Conservation (phyloP, 2,888 invertebrate genomes). For the Fissipunctia ypsillon region DNA sequence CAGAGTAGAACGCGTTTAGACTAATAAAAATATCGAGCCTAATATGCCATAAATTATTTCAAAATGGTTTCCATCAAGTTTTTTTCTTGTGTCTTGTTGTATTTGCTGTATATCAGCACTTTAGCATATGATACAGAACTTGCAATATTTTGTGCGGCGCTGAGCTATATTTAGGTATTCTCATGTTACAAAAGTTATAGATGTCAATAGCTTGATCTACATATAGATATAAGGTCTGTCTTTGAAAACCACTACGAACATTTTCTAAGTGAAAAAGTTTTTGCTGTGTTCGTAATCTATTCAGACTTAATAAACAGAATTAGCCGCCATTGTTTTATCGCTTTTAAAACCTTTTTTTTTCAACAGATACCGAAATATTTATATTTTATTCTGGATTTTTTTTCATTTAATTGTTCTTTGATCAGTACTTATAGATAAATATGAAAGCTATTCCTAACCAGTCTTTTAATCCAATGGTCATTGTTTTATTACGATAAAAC, state of each 20-base stretch:
- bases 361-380: not conserved
- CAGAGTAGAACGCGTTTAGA: conserved; percentile 7
- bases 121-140: not conserved
- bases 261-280: not conserved
- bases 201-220: not conserved
- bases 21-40: conserved; percentile 26
- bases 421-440: not conserved
- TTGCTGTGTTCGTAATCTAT: not conserved
- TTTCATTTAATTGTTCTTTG: not conserved
- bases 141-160: not conserved
- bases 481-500: too few species aligned
- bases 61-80: not conserved
- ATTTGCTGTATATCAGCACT: not conserved
- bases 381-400: not conserved
- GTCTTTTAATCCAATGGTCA: not conserved
- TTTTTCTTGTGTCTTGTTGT: conserved; percentile 6
- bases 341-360: too few species aligned
- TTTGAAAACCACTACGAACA: too few species aligned
- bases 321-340: not conserved
- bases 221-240: too few species aligned
- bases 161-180: not conserved
- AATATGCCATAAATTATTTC: conserved; percentile 20
- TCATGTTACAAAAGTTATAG: not conserved
- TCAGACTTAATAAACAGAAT: not conserved
- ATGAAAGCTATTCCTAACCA: not conserved